Percentiles rank a stretch among this genome's conserved stretches.
Evolutionary conservation across 2,888 invertebrate species (phyloP).

Genomic region (Dryococelus australis): DNA sequence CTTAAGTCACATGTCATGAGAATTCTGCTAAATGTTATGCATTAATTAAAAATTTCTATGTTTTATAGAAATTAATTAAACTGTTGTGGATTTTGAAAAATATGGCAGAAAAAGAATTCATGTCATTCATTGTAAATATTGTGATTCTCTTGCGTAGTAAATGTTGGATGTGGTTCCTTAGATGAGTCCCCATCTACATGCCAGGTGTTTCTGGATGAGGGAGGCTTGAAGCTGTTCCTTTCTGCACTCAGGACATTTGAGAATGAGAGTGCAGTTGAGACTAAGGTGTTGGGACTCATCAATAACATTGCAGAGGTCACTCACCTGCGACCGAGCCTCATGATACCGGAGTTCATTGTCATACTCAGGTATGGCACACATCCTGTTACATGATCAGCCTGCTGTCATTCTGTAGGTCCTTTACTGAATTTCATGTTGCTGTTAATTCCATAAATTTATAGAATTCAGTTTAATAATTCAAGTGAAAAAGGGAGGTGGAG

Average conservation of each 20-base stretch:
- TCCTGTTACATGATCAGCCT: background rate
- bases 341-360: conserved; percentile 64
- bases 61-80: too few relatives aligned
- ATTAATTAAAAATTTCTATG: too few relatives aligned
- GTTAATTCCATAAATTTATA: too few relatives aligned
- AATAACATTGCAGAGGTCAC: conserved; percentile 80
- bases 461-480: too few relatives aligned
- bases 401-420: background rate
- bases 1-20: too few relatives aligned
- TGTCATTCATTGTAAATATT: too few relatives aligned
- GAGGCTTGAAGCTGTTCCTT: conserved; percentile 72
- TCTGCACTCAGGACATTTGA: conserved; percentile 70
- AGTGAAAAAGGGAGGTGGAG: too few relatives aligned
- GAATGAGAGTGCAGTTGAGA: conserved; percentile 72
- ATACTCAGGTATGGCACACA: conserved; percentile 59
- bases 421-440: too few relatives aligned
- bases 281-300: conserved; percentile 75
- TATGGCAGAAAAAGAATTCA: too few relatives aligned
- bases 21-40: too few relatives aligned
- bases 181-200: conserved; percentile 79
- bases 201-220: conserved; percentile 70
- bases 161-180: conserved; percentile 53
- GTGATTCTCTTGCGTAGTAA: too few relatives aligned
- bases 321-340: conserved; percentile 61
- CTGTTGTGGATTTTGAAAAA: too few relatives aligned